These are phyloP conservation scores for Crenuchus spilurus DNA, from an alignment of 2,797 vertebrate species.

Conservation along the genomic window DNA sequence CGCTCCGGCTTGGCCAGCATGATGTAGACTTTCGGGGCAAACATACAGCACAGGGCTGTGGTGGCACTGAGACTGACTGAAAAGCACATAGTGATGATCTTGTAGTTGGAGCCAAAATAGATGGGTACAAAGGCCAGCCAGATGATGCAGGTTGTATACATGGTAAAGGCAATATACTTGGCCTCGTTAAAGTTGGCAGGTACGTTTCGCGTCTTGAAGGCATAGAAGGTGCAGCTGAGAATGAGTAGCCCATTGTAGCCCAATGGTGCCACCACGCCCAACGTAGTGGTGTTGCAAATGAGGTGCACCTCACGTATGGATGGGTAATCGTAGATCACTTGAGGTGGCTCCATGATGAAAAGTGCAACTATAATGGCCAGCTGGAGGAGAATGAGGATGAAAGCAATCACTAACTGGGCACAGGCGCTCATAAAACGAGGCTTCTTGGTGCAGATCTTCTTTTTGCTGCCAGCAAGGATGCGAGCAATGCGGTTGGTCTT, in stretches of 20 bases:
- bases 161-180: slow-evolving; percentile 98
- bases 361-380: slow-evolving; percentile 95
- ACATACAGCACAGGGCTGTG: slow-evolving; percentile 97
- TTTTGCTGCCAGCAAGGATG: slow-evolving; percentile 98
- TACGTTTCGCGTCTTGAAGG: slow-evolving; percentile 98
- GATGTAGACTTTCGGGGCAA: slow-evolving; percentile 96
- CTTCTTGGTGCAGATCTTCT: slow-evolving; percentile 99
- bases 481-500: slow-evolving; percentile 97
- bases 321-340: slow-evolving; percentile 95
- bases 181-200: slow-evolving; percentile 98
- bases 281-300: slow-evolving; percentile 95
- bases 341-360: slow-evolving; percentile 94
- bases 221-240: slow-evolving; percentile 98
- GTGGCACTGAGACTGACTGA: slow-evolving; percentile 97
- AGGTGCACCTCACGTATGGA: slow-evolving; percentile 95
- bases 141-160: slow-evolving; percentile 99
- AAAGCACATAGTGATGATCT: slow-evolving; percentile 99
- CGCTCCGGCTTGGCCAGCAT: slow-evolving; percentile 97
- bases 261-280: slow-evolving; percentile 95
- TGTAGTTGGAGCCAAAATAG: slow-evolving; percentile 99
- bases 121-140: slow-evolving; percentile 99
- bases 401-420: slow-evolving; percentile 95
- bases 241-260: slow-evolving; percentile 97
- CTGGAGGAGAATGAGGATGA: slow-evolving; percentile 94
- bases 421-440: slow-evolving; percentile 99